Evolutionary conservation across 2,113 vertebrate species (phyloP).

Genomic region (Chunga burmeisteri): DNA sequence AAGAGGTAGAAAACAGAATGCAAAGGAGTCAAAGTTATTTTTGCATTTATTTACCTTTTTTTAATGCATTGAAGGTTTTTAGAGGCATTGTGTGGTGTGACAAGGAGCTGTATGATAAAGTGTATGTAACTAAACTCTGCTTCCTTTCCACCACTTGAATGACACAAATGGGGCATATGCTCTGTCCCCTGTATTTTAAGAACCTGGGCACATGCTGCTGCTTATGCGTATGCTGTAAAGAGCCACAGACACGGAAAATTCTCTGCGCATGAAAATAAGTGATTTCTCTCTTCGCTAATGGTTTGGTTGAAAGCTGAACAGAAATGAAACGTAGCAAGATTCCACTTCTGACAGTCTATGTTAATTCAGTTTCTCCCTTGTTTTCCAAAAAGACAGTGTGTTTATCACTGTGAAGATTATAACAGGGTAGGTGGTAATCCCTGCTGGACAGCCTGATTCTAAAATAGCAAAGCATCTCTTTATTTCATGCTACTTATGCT

Average conservation of each 20-base stretch:
- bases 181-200: not conserved
- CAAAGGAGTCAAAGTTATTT: not conserved
- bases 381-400: not conserved
- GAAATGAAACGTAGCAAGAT: not conserved
- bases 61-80: not conserved
- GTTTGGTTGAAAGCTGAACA: not conserved
- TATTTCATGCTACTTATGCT: conserved; percentile 26
- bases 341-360: not conserved
- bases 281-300: not conserved
- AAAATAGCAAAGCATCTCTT: conserved; percentile 36
- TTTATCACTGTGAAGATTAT: not conserved
- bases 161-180: not conserved
- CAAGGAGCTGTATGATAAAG: not conserved
- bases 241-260: not conserved
- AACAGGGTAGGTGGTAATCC: conserved; percentile 25
- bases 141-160: not conserved
- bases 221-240: not conserved
- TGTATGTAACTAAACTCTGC: not conserved
- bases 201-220: not conserved
- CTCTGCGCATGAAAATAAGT: not conserved
- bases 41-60: not conserved
- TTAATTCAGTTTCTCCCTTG: not conserved
- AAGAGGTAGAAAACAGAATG: not conserved
- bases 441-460: conserved; percentile 8
- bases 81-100: not conserved